A percentile compares a stretch with the other conserved stretches of the same genome.
phyloP scores from a whole-genome alignment of 2,888 invertebrate genomes.

The Gryllus longicercus region DNA sequence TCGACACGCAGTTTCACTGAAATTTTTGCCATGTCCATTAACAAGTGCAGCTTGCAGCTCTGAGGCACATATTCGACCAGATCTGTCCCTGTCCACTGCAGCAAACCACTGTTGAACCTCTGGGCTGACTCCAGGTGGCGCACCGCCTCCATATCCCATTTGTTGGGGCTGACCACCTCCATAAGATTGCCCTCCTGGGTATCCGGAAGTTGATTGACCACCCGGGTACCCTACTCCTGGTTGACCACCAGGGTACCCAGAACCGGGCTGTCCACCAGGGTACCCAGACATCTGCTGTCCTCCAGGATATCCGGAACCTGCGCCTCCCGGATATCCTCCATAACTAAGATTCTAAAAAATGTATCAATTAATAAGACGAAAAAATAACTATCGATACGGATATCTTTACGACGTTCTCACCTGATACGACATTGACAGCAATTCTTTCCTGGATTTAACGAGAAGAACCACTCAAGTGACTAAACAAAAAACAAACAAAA shows the following conservation, averaged over 20 bases:
- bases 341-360: background rate
- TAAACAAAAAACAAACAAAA: no score
- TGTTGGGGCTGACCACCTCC: constrained; percentile 33
- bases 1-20: constrained; percentile 77
- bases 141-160: constrained; percentile 39
- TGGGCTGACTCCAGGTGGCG: constrained; percentile 53
- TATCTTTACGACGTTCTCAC: no score
- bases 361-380: no score
- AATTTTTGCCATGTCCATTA: constrained; percentile 79
- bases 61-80: constrained; percentile 72
- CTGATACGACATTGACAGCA: no score
- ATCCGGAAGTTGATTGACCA: constrained; percentile 21
- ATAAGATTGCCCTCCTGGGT: constrained; percentile 27
- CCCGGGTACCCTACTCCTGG: constrained; percentile 29
- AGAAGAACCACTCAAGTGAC: no score
- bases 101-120: constrained; percentile 81
- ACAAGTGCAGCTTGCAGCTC: constrained; percentile 79
- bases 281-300: constrained; percentile 31
- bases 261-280: constrained; percentile 30
- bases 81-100: constrained; percentile 77
- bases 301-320: constrained; percentile 36
- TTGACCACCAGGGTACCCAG: constrained; percentile 27
- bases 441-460: no score
- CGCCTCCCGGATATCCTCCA: constrained; percentile 33
- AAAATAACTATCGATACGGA: no score